Evolutionary conservation across 2,888 invertebrate genomes (phyloP).

Genomic region (Amphipoea oculea): DNA sequence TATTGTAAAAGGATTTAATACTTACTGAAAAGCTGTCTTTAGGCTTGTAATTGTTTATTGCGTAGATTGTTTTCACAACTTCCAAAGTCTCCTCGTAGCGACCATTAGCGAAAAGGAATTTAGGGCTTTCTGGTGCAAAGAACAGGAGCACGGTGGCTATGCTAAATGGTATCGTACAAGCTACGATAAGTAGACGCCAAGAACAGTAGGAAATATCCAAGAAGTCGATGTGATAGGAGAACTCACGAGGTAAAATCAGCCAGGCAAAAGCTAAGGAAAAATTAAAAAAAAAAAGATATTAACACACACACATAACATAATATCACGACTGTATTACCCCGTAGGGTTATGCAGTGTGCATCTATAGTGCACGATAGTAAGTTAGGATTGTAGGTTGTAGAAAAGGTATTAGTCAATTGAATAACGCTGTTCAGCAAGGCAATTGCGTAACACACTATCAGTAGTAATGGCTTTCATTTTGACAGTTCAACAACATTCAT

Average conservation of each 20-base stretch:
- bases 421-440: background rate
- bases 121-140: constrained; percentile 94
- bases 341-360: background rate
- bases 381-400: no score
- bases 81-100: constrained; percentile 90
- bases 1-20: background rate
- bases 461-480: background rate
- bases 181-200: constrained; percentile 93
- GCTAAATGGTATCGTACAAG: constrained; percentile 92
- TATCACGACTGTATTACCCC: background rate
- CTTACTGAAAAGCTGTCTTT: constrained; percentile 81
- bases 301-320: background rate
- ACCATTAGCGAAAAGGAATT: constrained; percentile 92
- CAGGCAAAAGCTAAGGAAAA: constrained; percentile 91
- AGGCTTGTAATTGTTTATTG: constrained; percentile 76
- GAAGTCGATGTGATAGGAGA: constrained; percentile 82
- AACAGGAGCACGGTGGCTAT: constrained; percentile 90
- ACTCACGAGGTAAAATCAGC: constrained; percentile 92
- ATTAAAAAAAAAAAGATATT: background rate
- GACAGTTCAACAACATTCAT: background rate
- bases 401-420: background rate
- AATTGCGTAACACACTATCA: background rate
- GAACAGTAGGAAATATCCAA: constrained; percentile 91
- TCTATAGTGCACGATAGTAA: no score
- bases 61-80: constrained; percentile 81